Base-by-base conservation (phyloP, 2,113 vertebrate species). In the Eurypyga helias region DNA sequence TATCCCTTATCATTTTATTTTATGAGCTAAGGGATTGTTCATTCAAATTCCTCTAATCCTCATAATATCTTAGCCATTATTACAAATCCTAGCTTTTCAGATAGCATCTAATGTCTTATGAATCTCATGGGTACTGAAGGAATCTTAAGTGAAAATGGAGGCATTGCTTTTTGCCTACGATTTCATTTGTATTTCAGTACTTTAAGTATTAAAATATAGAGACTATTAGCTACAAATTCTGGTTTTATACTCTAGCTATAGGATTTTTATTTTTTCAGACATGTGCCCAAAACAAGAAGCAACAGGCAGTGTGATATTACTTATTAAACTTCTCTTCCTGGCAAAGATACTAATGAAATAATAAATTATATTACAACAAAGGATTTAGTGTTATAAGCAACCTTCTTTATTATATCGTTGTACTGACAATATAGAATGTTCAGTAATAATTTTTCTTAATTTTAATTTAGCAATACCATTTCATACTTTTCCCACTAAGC, bases 1-100 rank as follows among this genome's bases (percentile, higher is more conserved):
- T 95, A 96, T 97, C 81, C 57, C 95, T 97, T 91, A 94, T 95
- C 16, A 91, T 98, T 98, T 98, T 96, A 94, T 96, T 90, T 96
- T 96, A 96, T 96, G 97, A 98, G 97, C 96, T 95, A 67, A 98
- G 95, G 98, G 97, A 98, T 97, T 97, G 95, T 98, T 98, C 97
- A 96, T 96, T 97, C 82, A 91, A 64, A 97, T 96, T 97, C 88
- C 87, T 97, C 94, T 98, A 98, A 98, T 98, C 97, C 94, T 94
- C 70, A 45, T 98, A 98, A 98, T 98, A 94, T 97, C 95, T 94
- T 64, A 75, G 66, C 87, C 91, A 97, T 98, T 98, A 97, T 97
- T 97, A 94, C 70, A 98, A 97, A 98, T 97, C 98, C 93, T 94
- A 79, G 62, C 78, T 97, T 80, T 97, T 97, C 78, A 76, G 93